Evolutionary conservation across 2,113 vertebrate genomes (phyloP).

Genomic region (Edolisoma coerulescens): DNA sequence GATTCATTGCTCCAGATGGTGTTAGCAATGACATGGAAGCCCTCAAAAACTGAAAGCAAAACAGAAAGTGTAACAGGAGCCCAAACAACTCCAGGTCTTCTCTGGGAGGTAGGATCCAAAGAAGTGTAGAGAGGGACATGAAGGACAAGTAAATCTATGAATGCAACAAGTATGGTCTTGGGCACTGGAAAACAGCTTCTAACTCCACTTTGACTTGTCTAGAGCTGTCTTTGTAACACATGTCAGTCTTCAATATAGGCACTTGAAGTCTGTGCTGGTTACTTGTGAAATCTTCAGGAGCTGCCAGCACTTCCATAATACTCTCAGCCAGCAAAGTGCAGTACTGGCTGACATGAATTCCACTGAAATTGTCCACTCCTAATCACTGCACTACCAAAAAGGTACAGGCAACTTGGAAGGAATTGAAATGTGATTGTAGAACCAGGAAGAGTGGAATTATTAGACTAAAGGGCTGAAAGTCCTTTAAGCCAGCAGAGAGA

Average conservation of each 20-base stretch:
- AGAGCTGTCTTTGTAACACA: background rate
- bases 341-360: background rate
- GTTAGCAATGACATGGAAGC: background rate
- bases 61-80: background rate
- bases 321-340: background rate
- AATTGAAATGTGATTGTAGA: background rate
- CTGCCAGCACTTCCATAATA: background rate
- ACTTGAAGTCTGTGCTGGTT: background rate
- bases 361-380: background rate
- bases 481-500: background rate
- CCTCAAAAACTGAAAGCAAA: background rate
- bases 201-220: background rate
- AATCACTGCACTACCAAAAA: background rate
- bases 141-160: background rate
- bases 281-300: background rate
- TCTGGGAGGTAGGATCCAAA: background rate
- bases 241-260: background rate
- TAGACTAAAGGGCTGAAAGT: background rate
- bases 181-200: background rate
- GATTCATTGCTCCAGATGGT: background rate
- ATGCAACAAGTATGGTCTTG: background rate
- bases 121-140: background rate
- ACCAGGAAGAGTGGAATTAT: background rate
- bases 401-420: background rate
- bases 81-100: background rate